phyloP scores from a whole-genome alignment of 2,888 invertebrate species.

The Agrotis segetum region DNA sequence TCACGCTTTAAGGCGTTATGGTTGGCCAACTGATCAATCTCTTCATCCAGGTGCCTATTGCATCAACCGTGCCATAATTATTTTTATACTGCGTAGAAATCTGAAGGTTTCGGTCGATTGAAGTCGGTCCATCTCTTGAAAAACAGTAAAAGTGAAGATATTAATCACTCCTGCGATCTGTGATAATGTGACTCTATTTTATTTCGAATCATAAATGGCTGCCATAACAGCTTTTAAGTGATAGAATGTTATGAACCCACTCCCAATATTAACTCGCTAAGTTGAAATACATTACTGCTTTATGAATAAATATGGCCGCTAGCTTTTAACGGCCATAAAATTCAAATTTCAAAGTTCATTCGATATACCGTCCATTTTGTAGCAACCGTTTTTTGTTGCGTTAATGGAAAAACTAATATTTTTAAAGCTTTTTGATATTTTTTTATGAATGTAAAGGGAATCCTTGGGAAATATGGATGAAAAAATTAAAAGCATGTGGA shows the following conservation, averaged over 20 bases:
- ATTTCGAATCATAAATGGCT: slow-evolving; percentile 35
- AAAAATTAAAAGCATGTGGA: not conserved
- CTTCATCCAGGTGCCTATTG: no score
- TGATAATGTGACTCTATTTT: slow-evolving; percentile 19
- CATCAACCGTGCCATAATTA: not conserved
- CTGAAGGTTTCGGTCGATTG: no score
- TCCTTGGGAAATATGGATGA: not conserved
- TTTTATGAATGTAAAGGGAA: not conserved
- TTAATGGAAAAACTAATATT: slow-evolving; percentile 49
- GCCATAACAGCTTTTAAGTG: slow-evolving; percentile 27
- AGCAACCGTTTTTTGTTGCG: slow-evolving; percentile 17
- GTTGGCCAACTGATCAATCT: no score
- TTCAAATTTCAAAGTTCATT: slow-evolving; percentile 50
- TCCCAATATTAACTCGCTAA: slow-evolving; percentile 44
- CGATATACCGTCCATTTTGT: slow-evolving; percentile 47
- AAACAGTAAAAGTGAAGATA: not conserved
- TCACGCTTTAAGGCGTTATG: no score
- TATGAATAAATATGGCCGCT: slow-evolving; percentile 57
- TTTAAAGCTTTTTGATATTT: slow-evolving; percentile 36
- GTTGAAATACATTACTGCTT: slow-evolving; percentile 55
- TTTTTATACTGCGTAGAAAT: not conserved
- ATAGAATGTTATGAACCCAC: slow-evolving; percentile 34
- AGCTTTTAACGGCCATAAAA: slow-evolving; percentile 54
- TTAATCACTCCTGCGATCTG: not conserved
- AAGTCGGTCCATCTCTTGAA: not conserved